Conservation (phyloP, 2,888 invertebrate species). For the Meganola albula region DNA sequence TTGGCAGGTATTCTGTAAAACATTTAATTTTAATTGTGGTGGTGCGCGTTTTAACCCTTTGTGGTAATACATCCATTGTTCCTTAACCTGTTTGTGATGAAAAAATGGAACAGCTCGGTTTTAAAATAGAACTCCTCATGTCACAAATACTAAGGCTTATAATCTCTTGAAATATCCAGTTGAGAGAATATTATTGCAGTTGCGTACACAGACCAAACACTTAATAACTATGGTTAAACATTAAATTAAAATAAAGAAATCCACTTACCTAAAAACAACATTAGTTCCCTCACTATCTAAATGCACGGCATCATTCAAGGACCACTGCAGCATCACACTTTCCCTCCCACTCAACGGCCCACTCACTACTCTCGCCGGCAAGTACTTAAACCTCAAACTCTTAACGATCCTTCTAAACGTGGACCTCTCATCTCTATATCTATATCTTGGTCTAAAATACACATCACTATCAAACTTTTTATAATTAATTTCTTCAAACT, state of each 20-base stretch:
- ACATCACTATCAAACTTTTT: conserved; percentile 17
- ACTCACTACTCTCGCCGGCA: conserved; percentile 54
- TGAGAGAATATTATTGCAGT: no score
- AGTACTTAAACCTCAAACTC: conserved; percentile 45
- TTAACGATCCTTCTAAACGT: conserved; percentile 35
- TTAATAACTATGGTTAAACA: no score
- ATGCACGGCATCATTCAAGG: conserved; percentile 53
- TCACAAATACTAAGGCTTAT: no score
- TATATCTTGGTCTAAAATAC: conserved; percentile 57
- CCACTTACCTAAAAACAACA: conserved; percentile 72
- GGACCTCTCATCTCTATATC: conserved; percentile 46
- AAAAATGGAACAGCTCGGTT: no score
- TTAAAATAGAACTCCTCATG: conserved; percentile 19
- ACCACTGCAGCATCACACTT: conserved; percentile 57
- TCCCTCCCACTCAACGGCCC: conserved; percentile 49
- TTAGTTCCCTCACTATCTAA: conserved; percentile 52
- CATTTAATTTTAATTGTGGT: conserved; percentile 27
- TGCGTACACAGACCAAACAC: no score
- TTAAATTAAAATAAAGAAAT: conserved; percentile 3
- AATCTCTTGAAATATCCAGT: conserved; percentile 1
- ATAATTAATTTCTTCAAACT: conserved; percentile 31
- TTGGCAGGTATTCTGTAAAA: no score
- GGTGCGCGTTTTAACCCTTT: conserved; percentile 20
- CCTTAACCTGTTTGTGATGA: conserved; percentile 18
- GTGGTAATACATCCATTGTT: conserved; percentile 27